These are phyloP conservation scores for Epinotia bilunana DNA, from an alignment of 2,888 invertebrate genomes.

Conservation along the genomic window DNA sequence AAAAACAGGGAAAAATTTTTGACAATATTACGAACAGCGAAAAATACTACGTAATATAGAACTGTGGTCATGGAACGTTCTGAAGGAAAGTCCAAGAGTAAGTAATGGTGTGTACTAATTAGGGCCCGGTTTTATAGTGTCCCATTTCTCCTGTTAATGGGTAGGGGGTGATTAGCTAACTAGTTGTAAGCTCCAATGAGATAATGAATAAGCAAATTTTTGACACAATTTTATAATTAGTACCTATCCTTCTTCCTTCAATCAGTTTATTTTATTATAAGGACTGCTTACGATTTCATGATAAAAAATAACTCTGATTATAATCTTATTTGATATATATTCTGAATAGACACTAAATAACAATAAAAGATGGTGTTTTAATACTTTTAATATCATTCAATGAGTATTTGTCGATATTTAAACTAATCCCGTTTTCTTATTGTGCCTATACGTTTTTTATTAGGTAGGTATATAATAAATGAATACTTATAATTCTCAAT, in stretches of 20 bases:
- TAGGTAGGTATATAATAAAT: too few relatives aligned
- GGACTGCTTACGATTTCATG: not conserved
- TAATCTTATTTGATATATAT: not conserved
- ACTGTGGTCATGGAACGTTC: slow-evolving; percentile 48
- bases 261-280: not conserved
- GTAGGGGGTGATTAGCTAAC: slow-evolving; percentile 57
- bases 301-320: not conserved
- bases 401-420: not conserved
- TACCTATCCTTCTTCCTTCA: not conserved
- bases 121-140: slow-evolving; percentile 62
- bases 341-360: not conserved
- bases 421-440: not conserved
- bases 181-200: slow-evolving; percentile 50
- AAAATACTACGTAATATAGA: not conserved
- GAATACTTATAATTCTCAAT: too few relatives aligned
- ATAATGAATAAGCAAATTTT: slow-evolving; percentile 48
- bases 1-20: slow-evolving; percentile 29
- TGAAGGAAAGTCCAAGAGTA: slow-evolving; percentile 56
- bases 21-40: slow-evolving; percentile 21
- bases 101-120: slow-evolving; percentile 55
- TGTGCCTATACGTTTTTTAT: too few relatives aligned
- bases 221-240: slow-evolving; percentile 9
- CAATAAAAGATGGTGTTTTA: not conserved
- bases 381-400: not conserved
- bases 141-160: slow-evolving; percentile 48